Base-by-base conservation (phyloP, 2,797 vertebrate species). In the Danio aesculapii region DNA sequence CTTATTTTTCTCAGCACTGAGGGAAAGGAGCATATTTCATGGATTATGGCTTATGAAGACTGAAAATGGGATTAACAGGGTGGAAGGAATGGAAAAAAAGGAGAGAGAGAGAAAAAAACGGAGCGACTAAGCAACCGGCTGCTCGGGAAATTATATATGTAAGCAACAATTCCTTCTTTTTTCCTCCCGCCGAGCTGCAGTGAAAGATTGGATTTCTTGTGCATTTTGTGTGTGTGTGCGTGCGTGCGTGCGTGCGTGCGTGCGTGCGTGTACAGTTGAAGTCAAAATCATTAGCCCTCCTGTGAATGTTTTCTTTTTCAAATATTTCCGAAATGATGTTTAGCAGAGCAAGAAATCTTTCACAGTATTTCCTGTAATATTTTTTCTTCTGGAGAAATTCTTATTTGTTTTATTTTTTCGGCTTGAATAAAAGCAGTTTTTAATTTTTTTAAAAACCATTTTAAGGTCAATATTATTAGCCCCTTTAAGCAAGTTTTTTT, bases 1-100 rank as follows among this genome's bases (percentile, higher is more conserved):
- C 74, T 81, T 84, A 49, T 80, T 62, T 81, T 70, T 76, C 52
- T 55, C 59, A 8, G 80, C 43, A 59, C 59, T 41, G 70, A 76
- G 75, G 10, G 47, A 75, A 64, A 70, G 81, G 73, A 84, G 81
- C 74, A 83, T 79, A 88, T 87, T 85, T 87, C 84, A 87, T 71
- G 84, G 86, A 79, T 87, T 87, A 86, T 70, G 83, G 81, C 19
- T 73, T 81, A 87, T 80, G 53, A 84, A 88, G 83, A 77, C 79
- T 77, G 82, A 79, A 86, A 88, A 88, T 87, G 77, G 84, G 88
- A 88, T 88, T 88, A 84, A 82, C 77, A 62, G 72, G 57, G 72
- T 82, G 68, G 83, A 81, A 84, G 85, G 78, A 79, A 86, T 86
- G 84, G 75, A 85, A 83, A 86, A 85, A 59, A 50, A 75, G 49